Evolutionary conservation across 2,113 vertebrate genomes (phyloP), one percentile per base, ranked within the genome.

Genomic region (Nothoprocta perdicaria): DNA sequence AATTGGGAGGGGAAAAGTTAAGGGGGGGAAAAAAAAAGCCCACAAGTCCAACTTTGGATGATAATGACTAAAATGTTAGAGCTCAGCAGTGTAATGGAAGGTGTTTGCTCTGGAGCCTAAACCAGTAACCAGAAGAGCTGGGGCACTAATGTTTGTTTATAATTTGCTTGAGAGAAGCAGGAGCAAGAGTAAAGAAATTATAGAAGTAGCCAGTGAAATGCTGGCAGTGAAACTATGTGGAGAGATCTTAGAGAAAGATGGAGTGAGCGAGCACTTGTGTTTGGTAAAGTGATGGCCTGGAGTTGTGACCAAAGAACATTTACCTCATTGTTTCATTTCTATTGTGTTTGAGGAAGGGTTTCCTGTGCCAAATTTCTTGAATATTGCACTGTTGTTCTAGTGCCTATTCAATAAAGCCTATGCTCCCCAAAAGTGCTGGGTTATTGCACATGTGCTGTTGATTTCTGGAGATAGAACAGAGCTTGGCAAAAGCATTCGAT

Each of bases 391-490:
- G 46, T 67, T 89, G n/a, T 82, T 87, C 82, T 72, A 74, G 2
- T 71, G 31, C 27, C 31, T 95, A 3, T 67, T 95, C 46, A 88
- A 21, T 74, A 46, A 85, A 85, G 43, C 55, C 60, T 50, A 31
- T 67, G 45, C 60, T 92, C 88, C 69, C 46, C 68, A 4, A 89
- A 83, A 96, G 57, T 83, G 73, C n/a, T 86, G 72, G 84, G 78
- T 86, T 93, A 69, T 80, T 96, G 46, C 35, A 86, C 78, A 75
- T 83, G 57, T 93, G 92, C 91, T 88, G 76, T 81, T 93, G 80
- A 93, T 91, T 95, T 91, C 92, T 92, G 88, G 85, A 80, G 83
- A 65, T 35, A 74, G 88, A 95, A 31, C 85, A 94, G 90, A 35
- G 52, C 43, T 92, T 94, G 93, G 93, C 94, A 89, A 65, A 91